phyloP scores from a whole-genome alignment of 2,797 vertebrate species.

The Molossus molossus region DNA sequence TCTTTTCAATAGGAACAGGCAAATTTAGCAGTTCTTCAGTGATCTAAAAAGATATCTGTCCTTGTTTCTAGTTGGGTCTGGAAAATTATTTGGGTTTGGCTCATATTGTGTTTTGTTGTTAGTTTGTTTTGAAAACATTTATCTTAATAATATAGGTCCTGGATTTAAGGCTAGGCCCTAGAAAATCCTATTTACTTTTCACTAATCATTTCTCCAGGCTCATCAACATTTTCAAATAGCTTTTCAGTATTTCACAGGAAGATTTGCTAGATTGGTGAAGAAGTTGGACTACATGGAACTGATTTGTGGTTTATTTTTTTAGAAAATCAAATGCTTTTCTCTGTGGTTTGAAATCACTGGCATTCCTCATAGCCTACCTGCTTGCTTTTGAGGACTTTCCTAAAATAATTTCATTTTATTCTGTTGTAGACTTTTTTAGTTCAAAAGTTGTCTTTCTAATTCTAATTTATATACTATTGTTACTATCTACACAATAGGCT shows the following conservation, averaged over 20 bases:
- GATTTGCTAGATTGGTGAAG: constrained; percentile 27
- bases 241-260: neutral
- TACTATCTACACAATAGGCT: neutral
- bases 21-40: neutral
- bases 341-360: neutral
- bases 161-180: neutral
- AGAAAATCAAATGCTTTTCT: neutral
- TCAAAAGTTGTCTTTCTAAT: neutral
- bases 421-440: neutral
- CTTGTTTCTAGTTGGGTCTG: constrained; percentile 6
- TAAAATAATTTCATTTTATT: constrained; percentile 52
- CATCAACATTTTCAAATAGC: constrained; percentile 51
- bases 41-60: neutral
- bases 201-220: neutral
- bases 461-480: constrained; percentile 29
- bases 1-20: neutral
- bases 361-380: neutral
- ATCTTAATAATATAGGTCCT: neutral
- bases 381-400: constrained; percentile 35
- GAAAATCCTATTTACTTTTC: constrained; percentile 43
- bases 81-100: constrained; percentile 37
- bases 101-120: constrained; percentile 49
- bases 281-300: neutral
- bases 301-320: neutral
- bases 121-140: constrained; percentile 45